Evolutionary conservation across 2,113 vertebrate genomes (phyloP).

Genomic region (Coturnix japonica): DNA sequence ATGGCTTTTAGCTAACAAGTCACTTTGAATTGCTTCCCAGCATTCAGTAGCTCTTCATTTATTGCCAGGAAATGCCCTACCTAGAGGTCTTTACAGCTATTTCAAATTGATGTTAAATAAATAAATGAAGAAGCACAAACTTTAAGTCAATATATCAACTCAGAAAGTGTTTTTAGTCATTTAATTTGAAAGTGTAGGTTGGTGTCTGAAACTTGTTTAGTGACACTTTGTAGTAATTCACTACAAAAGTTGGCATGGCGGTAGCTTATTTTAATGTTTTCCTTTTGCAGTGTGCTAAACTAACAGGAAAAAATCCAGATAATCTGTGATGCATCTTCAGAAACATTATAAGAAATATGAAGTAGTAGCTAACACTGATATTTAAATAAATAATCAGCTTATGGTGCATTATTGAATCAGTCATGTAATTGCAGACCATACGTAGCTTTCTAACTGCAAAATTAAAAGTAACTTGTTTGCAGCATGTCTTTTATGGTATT

Average conservation of each 20-base stretch:
- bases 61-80: not conserved
- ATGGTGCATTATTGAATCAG: rapidly evolving
- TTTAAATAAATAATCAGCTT: not conserved
- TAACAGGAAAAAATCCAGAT: not conserved
- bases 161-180: not conserved
- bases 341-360: not conserved
- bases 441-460: not conserved
- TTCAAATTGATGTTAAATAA: not conserved
- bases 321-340: not conserved
- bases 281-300: rapidly evolving
- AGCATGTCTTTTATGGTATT: not conserved
- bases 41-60: not conserved
- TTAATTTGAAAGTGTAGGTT: not conserved
- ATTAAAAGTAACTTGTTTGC: not conserved
- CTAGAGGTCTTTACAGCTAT: not conserved
- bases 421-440: not conserved
- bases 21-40: not conserved
- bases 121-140: not conserved
- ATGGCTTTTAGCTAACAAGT: not conserved
- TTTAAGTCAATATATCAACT: not conserved
- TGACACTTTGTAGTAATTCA: not conserved
- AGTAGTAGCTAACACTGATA: not conserved
- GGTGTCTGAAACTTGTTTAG: not conserved
- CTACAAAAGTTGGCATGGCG: not conserved
- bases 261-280: not conserved